These are phyloP conservation scores for Eclectus roratus DNA, from an alignment of 2,113 vertebrate genomes.

Conservation along the genomic window DNA sequence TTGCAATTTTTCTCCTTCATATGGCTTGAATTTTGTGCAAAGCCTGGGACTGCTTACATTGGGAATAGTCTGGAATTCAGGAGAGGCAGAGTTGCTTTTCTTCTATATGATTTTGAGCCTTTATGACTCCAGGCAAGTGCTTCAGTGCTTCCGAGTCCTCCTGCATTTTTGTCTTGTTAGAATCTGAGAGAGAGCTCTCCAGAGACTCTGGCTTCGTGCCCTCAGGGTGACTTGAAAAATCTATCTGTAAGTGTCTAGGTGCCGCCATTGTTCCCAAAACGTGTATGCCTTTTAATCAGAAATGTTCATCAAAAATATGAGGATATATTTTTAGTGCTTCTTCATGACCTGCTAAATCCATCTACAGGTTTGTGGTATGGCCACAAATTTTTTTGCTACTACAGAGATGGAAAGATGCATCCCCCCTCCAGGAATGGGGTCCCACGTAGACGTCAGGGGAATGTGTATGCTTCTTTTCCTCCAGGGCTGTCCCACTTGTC, in stretches of 20 bases:
- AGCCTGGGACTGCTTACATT: not conserved
- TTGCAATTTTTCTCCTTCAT: not conserved
- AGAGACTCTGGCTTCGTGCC: not conserved
- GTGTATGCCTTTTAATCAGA: not conserved
- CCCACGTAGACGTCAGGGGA: not conserved
- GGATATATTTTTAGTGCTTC: not conserved
- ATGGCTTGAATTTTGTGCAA: slow-evolving; percentile 12
- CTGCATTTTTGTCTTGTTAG: not conserved
- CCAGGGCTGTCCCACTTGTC: not conserved
- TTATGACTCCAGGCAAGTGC: not conserved
- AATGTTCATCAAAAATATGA: not conserved
- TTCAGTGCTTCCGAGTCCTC: not conserved
- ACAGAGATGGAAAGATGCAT: not conserved
- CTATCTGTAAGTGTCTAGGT: not conserved
- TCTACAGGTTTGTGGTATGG: not conserved
- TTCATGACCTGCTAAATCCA: not conserved
- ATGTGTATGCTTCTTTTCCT: not conserved
- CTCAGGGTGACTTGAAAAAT: not conserved
- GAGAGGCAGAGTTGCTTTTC: not conserved
- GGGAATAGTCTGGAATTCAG: not conserved
- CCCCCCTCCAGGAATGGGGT: not conserved
- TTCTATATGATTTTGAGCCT: not conserved
- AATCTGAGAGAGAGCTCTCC: not conserved
- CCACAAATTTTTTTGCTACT: not conserved
- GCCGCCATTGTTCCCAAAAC: not conserved